phyloP scores from a whole-genome alignment of 2,113 vertebrate genomes.

The Furnarius figulus region DNA sequence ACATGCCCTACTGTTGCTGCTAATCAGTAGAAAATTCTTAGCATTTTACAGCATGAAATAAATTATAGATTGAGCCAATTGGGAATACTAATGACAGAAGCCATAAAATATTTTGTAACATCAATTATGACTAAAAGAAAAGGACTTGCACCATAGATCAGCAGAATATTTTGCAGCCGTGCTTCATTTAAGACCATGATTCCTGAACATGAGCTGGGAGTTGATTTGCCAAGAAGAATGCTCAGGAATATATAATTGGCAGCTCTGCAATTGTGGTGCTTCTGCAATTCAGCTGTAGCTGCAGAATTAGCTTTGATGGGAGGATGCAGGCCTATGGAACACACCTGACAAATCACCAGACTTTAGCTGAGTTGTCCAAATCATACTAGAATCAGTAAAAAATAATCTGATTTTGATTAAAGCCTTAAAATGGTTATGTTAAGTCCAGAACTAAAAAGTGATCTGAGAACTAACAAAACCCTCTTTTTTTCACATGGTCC shows the following conservation, averaged over 20 bases:
- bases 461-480: background rate
- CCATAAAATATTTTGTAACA: constrained; percentile 31
- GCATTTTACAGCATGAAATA: background rate
- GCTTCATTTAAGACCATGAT: constrained; percentile 8
- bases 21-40: constrained; percentile 23
- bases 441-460: background rate
- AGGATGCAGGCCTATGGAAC: background rate
- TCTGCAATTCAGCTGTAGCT: background rate
- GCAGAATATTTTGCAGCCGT: background rate
- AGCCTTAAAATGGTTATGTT: background rate
- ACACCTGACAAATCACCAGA: background rate
- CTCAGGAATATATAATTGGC: background rate
- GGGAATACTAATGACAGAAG: constrained; percentile 29
- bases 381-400: background rate
- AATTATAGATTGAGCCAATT: background rate
- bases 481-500: fast-evolving
- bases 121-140: constrained; percentile 35
- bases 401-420: background rate
- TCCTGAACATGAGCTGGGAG: background rate
- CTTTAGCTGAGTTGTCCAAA: background rate
- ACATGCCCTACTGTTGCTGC: background rate
- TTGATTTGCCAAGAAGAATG: background rate
- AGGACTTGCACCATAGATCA: constrained; percentile 19
- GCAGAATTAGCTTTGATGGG: background rate
- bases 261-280: background rate